Base-by-base conservation (phyloP, 2,113 vertebrate genomes). In the Loxodonta africana region DNA sequence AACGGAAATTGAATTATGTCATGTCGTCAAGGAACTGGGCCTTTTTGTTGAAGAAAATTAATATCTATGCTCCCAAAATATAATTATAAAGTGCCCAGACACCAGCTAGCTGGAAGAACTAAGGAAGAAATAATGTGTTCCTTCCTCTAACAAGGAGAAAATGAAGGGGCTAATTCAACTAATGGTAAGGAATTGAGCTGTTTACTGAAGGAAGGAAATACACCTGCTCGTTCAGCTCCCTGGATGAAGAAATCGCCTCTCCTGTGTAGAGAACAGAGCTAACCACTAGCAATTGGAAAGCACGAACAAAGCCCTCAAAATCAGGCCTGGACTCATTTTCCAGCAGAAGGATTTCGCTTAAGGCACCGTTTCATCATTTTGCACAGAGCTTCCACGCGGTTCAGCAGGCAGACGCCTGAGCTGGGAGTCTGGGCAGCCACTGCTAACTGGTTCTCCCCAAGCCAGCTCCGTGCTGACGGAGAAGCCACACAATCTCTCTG, bases 21-120 rank as follows among this genome's bases (percentile, higher is more conserved):
- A 57, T 86, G 90, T 83, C 92, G 83, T 95, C 96, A 91, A 92
- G 91, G 90, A 97, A 94, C 63, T 86, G 26, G 25, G 97, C 57
- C 97, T 95, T 96, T 95, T 97, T 90, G 95, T 78, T 85, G 96
- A 97, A 97, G 96, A 97, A 48, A 98, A 98, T 92, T 95, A 98
- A 94, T 94, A 71, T 96, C 83, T 94, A 20, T 82, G 93, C 92
- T 95, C 60, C 95, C 84, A 95, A 93, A 95, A 97, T 0, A 96
- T 76, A 94, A 98, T 95, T 95, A 97, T 21, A 67, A 94, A 94
- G 89, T n/a, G 78, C 88, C 91, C 83, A 95, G 28, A 83, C 60
- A 90, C 76, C 83, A 92, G 82, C 83, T n/a, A 82, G 92, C 63
- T 73, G 51, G 71, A 92, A 86, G 62, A 90, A 87, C 65, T 33